phyloP scores from a whole-genome alignment of 2,888 invertebrate species.

The Furcula furcula region DNA sequence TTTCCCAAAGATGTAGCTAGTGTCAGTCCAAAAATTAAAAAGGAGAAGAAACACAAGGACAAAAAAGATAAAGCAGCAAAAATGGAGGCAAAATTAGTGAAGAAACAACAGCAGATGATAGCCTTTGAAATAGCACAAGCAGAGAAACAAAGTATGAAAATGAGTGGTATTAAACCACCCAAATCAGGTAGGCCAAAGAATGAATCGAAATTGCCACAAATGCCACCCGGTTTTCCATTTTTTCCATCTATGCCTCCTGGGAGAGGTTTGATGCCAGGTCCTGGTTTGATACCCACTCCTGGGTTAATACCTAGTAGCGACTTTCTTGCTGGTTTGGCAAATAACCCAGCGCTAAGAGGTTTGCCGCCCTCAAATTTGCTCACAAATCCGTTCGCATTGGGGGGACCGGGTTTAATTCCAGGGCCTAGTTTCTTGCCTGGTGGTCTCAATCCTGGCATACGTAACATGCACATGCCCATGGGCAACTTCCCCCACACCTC shows the following conservation, averaged over 20 bases:
- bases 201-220: conserved; percentile 62
- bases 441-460: conserved; percentile 56
- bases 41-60: conserved; percentile 80
- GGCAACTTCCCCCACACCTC: conserved; percentile 82
- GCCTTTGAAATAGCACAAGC: conserved; percentile 66
- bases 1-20: conserved; percentile 78
- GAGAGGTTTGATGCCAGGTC: conserved; percentile 80
- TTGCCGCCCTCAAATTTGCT: conserved; percentile 63
- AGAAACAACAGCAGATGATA: conserved; percentile 71
- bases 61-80: conserved; percentile 76
- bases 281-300: conserved; percentile 69
- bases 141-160: conserved; percentile 62
- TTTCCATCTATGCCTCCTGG: conserved; percentile 72
- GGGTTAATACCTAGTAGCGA: conserved; percentile 75
- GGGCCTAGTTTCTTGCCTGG: conserved; percentile 69
- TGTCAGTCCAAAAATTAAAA: conserved; percentile 81
- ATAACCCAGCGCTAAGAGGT: conserved; percentile 72
- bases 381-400: conserved; percentile 77
- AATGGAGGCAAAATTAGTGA: conserved; percentile 68
- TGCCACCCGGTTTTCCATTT: conserved; percentile 72
- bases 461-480: conserved; percentile 77
- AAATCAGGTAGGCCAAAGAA: conserved; percentile 69
- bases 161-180: conserved; percentile 52
- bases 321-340: conserved; percentile 64
- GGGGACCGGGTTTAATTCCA: conserved; percentile 84